Evolutionary conservation across 1,140 invertebrate genomes (phyloP), one percentile per base, ranked within the genome.

Genomic region (Drosophila insularis): DNA sequence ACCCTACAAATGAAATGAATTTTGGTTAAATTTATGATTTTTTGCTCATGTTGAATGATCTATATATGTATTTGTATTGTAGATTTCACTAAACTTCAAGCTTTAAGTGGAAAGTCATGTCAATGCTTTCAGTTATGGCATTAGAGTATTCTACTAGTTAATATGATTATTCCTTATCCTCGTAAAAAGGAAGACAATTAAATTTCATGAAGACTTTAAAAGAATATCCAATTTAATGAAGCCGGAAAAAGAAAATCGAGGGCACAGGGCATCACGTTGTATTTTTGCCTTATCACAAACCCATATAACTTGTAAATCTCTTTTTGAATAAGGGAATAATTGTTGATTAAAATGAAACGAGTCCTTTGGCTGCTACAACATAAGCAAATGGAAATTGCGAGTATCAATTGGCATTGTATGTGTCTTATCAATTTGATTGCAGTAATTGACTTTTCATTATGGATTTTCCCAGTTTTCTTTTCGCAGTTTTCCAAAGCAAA

Each of bases 401-500:
- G 35, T 4, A 37, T 37, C 35, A 37, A 13, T 8, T 50, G 2
- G 8, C 4, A 14, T 35, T 35, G n/a, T 11, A n/a, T 35, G 4
- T 37, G 8, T 19, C 31, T 13, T 19, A 35, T 58, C 31, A 58
- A 37, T 56, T 56, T 56, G 27, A 32, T 32, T 31, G 27, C n/a
- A 35, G n/a, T 56, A 56, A 56, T 58, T 58, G 31, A 37, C 31
- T 68, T 27, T 73, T 55, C 4, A 46, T 35, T 69, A 46, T 43
- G 58, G 39, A 46, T 35, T 61, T 21, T 37, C 53, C 11, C 11
- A 37, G 10, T 37, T 53, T 14, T 11, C 27, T 1, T 39, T 11
- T 70, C 55, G 62, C 19, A 23, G 5, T 14, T 37, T 40, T 55
- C 40, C 19, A 19, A 19, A 56, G n/a, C 32, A 19, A 40, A 46